phyloP scores from a whole-genome alignment of 1,140 invertebrate genomes.

The Brachionus sp. region DNA sequence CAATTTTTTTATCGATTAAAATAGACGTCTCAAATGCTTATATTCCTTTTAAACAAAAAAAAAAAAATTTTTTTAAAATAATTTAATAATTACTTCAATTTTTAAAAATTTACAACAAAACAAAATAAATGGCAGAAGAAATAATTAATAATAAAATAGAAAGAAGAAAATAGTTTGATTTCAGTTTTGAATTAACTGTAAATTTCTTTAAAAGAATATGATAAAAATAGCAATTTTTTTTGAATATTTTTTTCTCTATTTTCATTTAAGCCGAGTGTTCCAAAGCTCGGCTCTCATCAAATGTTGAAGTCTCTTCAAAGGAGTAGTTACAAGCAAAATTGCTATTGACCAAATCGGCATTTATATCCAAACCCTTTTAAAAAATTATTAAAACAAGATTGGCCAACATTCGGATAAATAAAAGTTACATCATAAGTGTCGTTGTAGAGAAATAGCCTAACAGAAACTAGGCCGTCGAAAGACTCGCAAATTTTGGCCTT shows the following conservation, averaged over 20 bases:
- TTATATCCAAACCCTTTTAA: conserved; percentile 16
- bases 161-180: background rate
- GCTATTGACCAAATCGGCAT: background rate
- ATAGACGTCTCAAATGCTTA: no score
- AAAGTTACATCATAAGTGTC: background rate
- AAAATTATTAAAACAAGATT: background rate
- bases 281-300: background rate
- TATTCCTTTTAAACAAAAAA: no score
- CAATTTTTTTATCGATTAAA: no score
- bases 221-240: background rate
- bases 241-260: background rate
- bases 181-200: background rate
- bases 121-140: background rate
- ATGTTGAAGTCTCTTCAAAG: background rate
- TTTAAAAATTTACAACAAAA: background rate
- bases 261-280: background rate
- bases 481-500: background rate
- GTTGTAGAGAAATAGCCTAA: conserved; percentile 26
- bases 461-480: background rate
- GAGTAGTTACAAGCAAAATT: background rate
- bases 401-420: background rate
- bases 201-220: background rate
- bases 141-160: background rate
- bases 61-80: background rate
- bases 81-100: background rate